phyloP scores from a whole-genome alignment of 2,888 invertebrate genomes.

The Falcaria lacertinaria region DNA sequence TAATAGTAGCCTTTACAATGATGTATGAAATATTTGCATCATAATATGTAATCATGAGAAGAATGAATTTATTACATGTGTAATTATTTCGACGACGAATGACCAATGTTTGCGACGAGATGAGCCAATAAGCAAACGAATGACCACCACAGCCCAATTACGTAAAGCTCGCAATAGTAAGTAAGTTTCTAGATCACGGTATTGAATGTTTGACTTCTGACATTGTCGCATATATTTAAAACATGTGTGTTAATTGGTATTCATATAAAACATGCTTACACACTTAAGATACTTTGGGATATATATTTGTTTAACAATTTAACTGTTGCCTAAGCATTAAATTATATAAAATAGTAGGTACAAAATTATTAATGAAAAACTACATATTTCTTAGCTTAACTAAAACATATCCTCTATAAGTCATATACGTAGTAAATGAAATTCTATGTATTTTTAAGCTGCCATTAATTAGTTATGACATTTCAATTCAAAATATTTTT shows the following conservation, averaged over 20 bases:
- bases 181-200: slow-evolving; percentile 35
- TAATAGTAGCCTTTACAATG: no score
- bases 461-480: no score
- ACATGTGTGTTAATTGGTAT: slow-evolving; percentile 43
- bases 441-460: no score
- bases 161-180: slow-evolving; percentile 31
- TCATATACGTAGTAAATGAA: no score
- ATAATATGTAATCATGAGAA: neutral
- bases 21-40: neutral
- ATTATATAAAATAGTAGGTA: no score
- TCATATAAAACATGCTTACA: slow-evolving; percentile 27
- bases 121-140: neutral
- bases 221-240: slow-evolving; percentile 53
- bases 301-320: slow-evolving; percentile 21
- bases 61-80: neutral
- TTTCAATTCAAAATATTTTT: no score
- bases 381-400: no score
- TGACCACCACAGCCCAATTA: slow-evolving; percentile 21
- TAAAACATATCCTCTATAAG: no score
- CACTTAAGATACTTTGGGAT: slow-evolving; percentile 25
- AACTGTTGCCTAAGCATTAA: slow-evolving; percentile 1
- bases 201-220: slow-evolving; percentile 65
- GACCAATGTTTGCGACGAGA: slow-evolving; percentile 2
- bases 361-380: no score
- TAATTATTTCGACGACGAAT: neutral